Conservation (phyloP, 2,888 invertebrate species). For the Hemithea aestivaria region DNA sequence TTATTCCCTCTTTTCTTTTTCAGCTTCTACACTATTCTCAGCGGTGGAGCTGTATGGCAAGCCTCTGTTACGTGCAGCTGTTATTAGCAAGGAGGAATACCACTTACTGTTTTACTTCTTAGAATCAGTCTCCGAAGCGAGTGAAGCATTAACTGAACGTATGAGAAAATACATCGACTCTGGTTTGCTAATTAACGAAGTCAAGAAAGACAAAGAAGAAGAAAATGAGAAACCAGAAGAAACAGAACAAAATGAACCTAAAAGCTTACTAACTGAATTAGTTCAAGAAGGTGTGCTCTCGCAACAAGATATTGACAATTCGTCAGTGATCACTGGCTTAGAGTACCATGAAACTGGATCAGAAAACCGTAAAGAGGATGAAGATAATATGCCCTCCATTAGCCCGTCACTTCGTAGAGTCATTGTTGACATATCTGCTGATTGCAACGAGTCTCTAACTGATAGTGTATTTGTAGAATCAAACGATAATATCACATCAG, state of each 20-base stretch:
- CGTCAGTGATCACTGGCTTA: conserved; percentile 56
- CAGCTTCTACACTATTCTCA: conserved; percentile 78
- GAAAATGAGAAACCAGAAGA: conserved; percentile 38
- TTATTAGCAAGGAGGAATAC: conserved; percentile 74
- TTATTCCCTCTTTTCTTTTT: too few relatives aligned
- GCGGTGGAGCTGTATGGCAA: conserved; percentile 82
- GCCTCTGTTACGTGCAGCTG: conserved; percentile 74
- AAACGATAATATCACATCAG: conserved; percentile 62
- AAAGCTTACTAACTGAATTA: conserved; percentile 66
- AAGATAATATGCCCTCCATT: conserved; percentile 54
- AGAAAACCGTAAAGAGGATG: conserved; percentile 54
- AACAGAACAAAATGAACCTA: conserved; percentile 49
- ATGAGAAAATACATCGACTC: conserved; percentile 75
- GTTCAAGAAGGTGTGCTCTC: conserved; percentile 69
- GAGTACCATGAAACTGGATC: conserved; percentile 52
- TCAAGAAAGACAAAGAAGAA: conserved; percentile 41
- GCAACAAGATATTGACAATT: conserved; percentile 67
- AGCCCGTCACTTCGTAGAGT: conserved; percentile 58
- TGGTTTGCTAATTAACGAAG: conserved; percentile 58
- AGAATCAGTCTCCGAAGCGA: conserved; percentile 71
- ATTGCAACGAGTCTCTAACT: conserved; percentile 55
- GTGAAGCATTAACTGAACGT: conserved; percentile 67
- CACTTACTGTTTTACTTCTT: conserved; percentile 75
- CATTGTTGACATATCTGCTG: conserved; percentile 63
- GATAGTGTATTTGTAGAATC: conserved; percentile 58